Evolutionary conservation across 2,797 vertebrate genomes (phyloP), one percentile per base, ranked within the genome.

Genomic region (Huso huso): DNA sequence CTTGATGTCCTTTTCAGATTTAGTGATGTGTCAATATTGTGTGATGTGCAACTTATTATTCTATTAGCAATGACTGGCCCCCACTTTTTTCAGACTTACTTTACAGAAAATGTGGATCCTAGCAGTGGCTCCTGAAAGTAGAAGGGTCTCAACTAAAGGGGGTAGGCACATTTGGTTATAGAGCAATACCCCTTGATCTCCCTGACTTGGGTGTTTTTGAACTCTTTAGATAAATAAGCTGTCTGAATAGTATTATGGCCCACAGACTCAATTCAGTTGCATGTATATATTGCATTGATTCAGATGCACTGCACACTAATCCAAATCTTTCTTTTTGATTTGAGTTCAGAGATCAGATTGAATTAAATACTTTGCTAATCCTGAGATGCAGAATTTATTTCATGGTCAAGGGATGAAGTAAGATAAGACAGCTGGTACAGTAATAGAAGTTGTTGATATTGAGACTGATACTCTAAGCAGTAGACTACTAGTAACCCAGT

Each of bases 361-460:
- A 12, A 58, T 58, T 58, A 58, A 58, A 58, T 58, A 58, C 55
- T 15, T 58, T 10, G 55, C 55, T 58, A 58, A 58, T 7, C 55
- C 55, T 7, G 55, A 58, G 55, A 58, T 58, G 55, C 55, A 8
- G 9, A n/a, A 58, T 58, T 58, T 58, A n/a, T 58, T 58, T 58
- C 55, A 6, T 58, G 13, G 13, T n/a, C 51, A 6, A 13, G 12
- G 55, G 55, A 58, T 58, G 2, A 11, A 58, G 11, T 6, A n/a
- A 1, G 55, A 58, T 58, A 10, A 6, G 55, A 58, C 55, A 58
- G 55, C 55, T 58, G 55, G 55, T 11, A 11, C 13, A 57, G 11
- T 57, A 8, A 11, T 57, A 6, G 11, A 6, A 57, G 6, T 6
- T 57, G 8, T 12, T 12, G 11, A n/a, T 57, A 57, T 57, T 57